Conservation (phyloP, 2,888 invertebrate genomes). For the Exephanes ischioxanthus region DNA sequence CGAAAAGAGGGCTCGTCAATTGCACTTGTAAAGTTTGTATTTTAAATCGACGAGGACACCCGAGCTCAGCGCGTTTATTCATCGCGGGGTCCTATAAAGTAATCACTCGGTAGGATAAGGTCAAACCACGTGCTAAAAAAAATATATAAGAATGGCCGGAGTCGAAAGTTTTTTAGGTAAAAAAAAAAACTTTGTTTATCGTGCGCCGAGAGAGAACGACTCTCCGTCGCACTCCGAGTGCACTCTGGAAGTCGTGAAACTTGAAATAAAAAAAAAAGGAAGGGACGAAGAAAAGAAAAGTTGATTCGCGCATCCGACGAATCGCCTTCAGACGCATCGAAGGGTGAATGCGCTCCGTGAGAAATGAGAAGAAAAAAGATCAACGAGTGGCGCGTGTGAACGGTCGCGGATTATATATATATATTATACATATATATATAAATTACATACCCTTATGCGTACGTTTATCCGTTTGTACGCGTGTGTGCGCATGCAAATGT, state of each 20-base stretch:
- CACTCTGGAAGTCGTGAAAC: background rate
- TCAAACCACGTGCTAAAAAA: slow-evolving; percentile 8
- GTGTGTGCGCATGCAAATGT: slow-evolving; percentile 76
- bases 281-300: background rate
- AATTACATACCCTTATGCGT: slow-evolving; percentile 42
- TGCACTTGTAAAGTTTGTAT: slow-evolving; percentile 70
- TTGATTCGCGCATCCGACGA: slow-evolving; percentile 30
- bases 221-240: slow-evolving; percentile 3
- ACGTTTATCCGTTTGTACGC: slow-evolving; percentile 55
- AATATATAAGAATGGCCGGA: background rate
- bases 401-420: slow-evolving; percentile 63
- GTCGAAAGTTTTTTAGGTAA: slow-evolving; percentile 26
- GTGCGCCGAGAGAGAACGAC: slow-evolving; percentile 7
- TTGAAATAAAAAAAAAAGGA: slow-evolving; percentile 19
- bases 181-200: slow-evolving; percentile 20
- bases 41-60: slow-evolving; percentile 60
- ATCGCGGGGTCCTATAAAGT: slow-evolving; percentile 3
- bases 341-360: slow-evolving; percentile 25
- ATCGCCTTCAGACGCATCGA: slow-evolving; percentile 27
- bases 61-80: slow-evolving; percentile 4
- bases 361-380: slow-evolving; percentile 23
- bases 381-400: slow-evolving; percentile 61
- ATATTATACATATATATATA: slow-evolving; percentile 15
- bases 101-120: slow-evolving; percentile 10
- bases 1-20: slow-evolving; percentile 62